Evolutionary conservation across 2,888 invertebrate species (phyloP).

Genomic region (Perithous albicinctus): DNA sequence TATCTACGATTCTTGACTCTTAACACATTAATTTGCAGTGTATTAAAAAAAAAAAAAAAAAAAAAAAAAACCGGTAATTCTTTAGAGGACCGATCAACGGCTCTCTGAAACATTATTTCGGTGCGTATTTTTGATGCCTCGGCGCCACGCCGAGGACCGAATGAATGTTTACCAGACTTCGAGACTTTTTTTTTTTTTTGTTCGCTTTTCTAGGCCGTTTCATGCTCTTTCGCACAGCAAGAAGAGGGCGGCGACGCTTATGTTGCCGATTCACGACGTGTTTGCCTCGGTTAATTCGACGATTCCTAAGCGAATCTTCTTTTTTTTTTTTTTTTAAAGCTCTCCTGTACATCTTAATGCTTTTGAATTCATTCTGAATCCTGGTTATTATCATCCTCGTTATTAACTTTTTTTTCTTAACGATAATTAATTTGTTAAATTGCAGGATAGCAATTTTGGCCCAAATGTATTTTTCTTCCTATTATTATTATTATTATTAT

Average conservation of each 20-base stretch:
- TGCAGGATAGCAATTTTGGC: too few species aligned
- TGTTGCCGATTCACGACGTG: neutral
- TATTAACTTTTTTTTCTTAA: too few species aligned
- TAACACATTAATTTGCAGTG: slow-evolving; percentile 11
- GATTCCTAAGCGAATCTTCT: too few species aligned
- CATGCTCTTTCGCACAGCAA: neutral
- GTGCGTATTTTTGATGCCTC: slow-evolving; percentile 21
- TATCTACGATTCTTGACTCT: neutral
- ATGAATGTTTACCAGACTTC: slow-evolving; percentile 30
- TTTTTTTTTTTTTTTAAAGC: too few species aligned
- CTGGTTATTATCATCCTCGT: too few species aligned
- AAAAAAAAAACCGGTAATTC: slow-evolving; percentile 35
- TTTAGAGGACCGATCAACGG: slow-evolving; percentile 10
- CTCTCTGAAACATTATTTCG: slow-evolving; percentile 30
- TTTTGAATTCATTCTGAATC: too few species aligned
- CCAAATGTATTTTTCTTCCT: too few species aligned
- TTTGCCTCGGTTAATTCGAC: neutral
- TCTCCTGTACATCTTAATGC: too few species aligned
- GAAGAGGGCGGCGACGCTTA: neutral
- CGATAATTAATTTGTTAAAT: too few species aligned
- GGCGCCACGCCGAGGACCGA: neutral
- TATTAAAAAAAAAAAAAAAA: too few species aligned
- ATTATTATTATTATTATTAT: too few species aligned
- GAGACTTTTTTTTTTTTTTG: slow-evolving; percentile 3
- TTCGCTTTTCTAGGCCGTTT: slow-evolving; percentile 27